Evolutionary conservation across 2,113 vertebrate genomes (phyloP).

Genomic region (Vidua chalybeata): DNA sequence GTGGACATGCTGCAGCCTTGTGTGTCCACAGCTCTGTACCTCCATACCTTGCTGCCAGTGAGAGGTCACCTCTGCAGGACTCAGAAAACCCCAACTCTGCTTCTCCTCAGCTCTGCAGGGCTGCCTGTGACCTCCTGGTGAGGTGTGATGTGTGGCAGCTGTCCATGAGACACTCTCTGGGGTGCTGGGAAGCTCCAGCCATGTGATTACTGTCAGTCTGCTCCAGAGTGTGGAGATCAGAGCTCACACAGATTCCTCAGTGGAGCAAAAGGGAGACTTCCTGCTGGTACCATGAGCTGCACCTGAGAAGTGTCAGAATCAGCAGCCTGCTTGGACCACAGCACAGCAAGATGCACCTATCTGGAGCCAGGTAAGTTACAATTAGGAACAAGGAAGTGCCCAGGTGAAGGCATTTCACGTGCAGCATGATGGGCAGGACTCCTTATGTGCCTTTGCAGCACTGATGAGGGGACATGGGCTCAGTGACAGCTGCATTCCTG

Average conservation of each 20-base stretch:
- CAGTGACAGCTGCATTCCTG: background rate
- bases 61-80: background rate
- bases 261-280: background rate
- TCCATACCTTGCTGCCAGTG: background rate
- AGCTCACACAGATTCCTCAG: background rate
- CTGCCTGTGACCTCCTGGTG: fast-evolving
- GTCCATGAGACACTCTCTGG: background rate
- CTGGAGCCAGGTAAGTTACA: background rate
- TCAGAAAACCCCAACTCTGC: background rate
- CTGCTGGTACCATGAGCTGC: background rate
- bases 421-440: background rate
- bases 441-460: background rate
- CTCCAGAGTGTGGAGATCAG: background rate
- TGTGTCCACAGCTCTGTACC: background rate
- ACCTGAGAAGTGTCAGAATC: background rate
- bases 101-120: background rate
- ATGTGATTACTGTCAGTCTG: background rate
- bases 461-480: background rate
- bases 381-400: background rate
- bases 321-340: background rate
- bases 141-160: background rate
- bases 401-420: background rate
- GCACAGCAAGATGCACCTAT: background rate
- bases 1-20: background rate
- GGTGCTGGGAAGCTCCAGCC: background rate